Percentiles rank a stretch among this genome's conserved stretches.
phyloP scores from a whole-genome alignment of 2,888 invertebrate genomes.

The Linyphia triangularis region DNA sequence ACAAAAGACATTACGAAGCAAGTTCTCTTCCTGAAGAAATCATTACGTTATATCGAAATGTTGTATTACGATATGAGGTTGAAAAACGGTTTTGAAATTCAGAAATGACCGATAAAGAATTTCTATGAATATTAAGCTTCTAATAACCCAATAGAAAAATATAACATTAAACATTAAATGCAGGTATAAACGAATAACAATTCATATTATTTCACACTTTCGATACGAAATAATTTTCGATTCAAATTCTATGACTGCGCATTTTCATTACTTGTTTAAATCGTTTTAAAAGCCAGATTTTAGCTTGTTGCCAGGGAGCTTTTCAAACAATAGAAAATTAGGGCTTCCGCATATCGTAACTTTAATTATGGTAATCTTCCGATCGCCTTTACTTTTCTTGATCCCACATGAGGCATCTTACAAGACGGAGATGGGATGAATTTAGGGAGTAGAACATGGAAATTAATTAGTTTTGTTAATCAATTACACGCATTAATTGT shows the following conservation, averaged over 20 bases:
- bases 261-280: conserved; percentile 52
- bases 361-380: conserved; percentile 66
- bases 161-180: too few relatives aligned
- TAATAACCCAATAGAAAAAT: too few relatives aligned
- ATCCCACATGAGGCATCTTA: conserved; percentile 22
- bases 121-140: too few relatives aligned
- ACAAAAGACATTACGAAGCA: too few relatives aligned
- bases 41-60: too few relatives aligned
- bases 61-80: too few relatives aligned
- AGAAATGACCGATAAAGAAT: too few relatives aligned
- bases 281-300: conserved; percentile 39
- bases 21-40: too few relatives aligned
- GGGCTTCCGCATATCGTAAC: conserved; percentile 34
- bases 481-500: conserved; percentile 31
- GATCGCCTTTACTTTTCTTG: conserved; percentile 16
- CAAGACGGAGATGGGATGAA: conserved; percentile 5
- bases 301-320: conserved; percentile 38
- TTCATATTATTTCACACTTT: not conserved
- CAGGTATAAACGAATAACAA: not conserved
- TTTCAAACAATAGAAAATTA: conserved; percentile 34
- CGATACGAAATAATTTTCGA: not conserved
- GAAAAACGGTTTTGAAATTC: too few relatives aligned
- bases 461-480: conserved; percentile 61
- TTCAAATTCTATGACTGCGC: conserved; percentile 25
- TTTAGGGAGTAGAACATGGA: not conserved